Percentiles rank a stretch among this genome's conserved stretches.
phyloP scores from a whole-genome alignment of 2,113 vertebrate genomes.

The Potamarius usumacintae region DNA sequence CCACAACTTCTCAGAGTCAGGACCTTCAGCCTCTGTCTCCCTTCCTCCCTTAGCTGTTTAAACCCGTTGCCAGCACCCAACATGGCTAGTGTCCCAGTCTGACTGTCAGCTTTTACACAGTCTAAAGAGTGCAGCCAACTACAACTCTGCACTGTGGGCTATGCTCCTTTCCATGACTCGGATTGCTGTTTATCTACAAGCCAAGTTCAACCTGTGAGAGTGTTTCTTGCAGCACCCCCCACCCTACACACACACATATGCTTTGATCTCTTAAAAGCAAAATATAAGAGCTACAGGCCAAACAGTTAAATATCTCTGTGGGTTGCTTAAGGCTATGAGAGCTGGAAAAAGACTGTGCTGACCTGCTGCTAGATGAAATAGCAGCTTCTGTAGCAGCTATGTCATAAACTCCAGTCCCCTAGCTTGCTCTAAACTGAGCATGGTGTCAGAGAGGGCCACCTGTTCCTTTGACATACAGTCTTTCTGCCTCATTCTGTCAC shows the following conservation, averaged over 20 bases:
- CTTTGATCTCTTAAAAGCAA: constrained; percentile 42
- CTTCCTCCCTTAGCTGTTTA: constrained; percentile 20
- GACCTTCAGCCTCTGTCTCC: background rate
- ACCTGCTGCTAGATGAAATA: constrained; percentile 46
- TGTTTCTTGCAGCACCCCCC: constrained; percentile 1
- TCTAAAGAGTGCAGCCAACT: constrained; percentile 44
- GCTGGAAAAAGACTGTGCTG: constrained; percentile 31
- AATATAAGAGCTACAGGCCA: constrained; percentile 41
- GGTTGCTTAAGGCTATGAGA: constrained; percentile 33
- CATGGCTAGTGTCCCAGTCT: constrained; percentile 54
- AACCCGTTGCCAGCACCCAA: constrained; percentile 36
- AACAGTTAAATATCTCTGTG: constrained; percentile 44
- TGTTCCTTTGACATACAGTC: constrained; percentile 51
- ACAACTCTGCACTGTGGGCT: constrained; percentile 50
- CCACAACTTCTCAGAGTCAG: constrained; percentile 17
- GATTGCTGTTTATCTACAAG: constrained; percentile 56
- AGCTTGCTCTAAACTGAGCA: constrained; percentile 35
- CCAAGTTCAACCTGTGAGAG: constrained; percentile 49
- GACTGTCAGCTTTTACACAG: constrained; percentile 47
- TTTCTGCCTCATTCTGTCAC: constrained; percentile 47
- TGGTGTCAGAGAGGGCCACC: constrained; percentile 52
- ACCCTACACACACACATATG: constrained; percentile 38
- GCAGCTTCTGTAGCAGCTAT: constrained; percentile 43
- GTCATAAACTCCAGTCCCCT: constrained; percentile 47
- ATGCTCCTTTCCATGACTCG: constrained; percentile 50